phyloP scores from a whole-genome alignment of 2,888 invertebrate genomes.

The Caenorhabditis macrosperma region DNA sequence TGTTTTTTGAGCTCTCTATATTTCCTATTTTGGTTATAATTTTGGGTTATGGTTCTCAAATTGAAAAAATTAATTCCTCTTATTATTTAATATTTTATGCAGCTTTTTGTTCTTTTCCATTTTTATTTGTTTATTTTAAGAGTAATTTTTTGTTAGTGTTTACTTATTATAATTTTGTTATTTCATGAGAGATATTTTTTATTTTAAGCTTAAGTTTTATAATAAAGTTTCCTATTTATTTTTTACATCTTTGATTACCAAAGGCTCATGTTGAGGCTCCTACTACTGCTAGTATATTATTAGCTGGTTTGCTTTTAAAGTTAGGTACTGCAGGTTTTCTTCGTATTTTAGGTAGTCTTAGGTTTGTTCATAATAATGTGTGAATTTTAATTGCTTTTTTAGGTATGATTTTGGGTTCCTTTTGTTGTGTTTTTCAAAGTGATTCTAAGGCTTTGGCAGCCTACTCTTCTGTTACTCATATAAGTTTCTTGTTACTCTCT shows the following conservation, averaged over 20 bases:
- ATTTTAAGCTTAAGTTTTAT: slow-evolving; percentile 68
- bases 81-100: slow-evolving; percentile 75
- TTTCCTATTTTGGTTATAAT: slow-evolving; percentile 73
- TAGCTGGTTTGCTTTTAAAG: slow-evolving; percentile 72
- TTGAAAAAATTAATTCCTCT: slow-evolving; percentile 73
- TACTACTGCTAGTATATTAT: slow-evolving; percentile 73
- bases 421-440: slow-evolving; percentile 71
- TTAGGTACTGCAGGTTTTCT: slow-evolving; percentile 72
- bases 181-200: slow-evolving; percentile 69
- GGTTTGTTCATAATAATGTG: slow-evolving; percentile 67
- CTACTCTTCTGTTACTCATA: slow-evolving; percentile 68
- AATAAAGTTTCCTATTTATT: slow-evolving; percentile 70
- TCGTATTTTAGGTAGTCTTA: slow-evolving; percentile 69
- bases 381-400: slow-evolving; percentile 68
- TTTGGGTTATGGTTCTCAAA: slow-evolving; percentile 71
- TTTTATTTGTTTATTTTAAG: slow-evolving; percentile 70
- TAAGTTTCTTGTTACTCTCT: slow-evolving; percentile 66
- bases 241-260: slow-evolving; percentile 84
- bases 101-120: slow-evolving; percentile 72
- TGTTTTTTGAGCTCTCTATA: slow-evolving; percentile 73
- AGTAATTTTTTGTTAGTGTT: slow-evolving; percentile 60
- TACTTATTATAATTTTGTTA: slow-evolving; percentile 68
- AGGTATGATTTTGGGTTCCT: slow-evolving; percentile 68
- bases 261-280: slow-evolving; percentile 75
- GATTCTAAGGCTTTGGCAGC: slow-evolving; percentile 71